Evolutionary conservation across 2,113 vertebrate species (phyloP).

Genomic region (Pycnonotus jocosus): DNA sequence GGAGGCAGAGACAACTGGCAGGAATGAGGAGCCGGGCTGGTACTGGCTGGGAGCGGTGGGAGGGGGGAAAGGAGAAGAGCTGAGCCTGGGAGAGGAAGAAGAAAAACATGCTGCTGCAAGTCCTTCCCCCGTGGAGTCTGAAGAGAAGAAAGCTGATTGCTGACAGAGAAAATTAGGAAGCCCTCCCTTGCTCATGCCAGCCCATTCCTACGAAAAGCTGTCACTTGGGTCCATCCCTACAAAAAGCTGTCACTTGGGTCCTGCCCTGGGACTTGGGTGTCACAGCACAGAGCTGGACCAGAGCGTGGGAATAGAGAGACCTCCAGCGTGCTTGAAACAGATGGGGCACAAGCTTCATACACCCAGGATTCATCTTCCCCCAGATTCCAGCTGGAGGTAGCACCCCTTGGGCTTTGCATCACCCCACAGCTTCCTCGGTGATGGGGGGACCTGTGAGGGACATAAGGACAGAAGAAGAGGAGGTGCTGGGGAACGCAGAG

Average conservation of each 20-base stretch:
- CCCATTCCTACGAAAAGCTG: background rate
- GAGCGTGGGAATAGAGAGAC: background rate
- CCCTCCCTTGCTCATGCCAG: background rate
- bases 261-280: background rate
- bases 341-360: background rate
- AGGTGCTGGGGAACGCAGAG: background rate
- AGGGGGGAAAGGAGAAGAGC: background rate
- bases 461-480: background rate
- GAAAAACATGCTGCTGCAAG: constrained; percentile 45
- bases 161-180: constrained; percentile 25
- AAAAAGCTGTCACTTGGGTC: background rate
- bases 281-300: background rate
- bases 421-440: background rate
- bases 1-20: background rate
- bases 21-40: background rate
- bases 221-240: background rate
- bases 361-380: background rate
- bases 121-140: background rate
- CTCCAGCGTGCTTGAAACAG: background rate
- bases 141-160: background rate
- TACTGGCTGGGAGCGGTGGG: background rate
- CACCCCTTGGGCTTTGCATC: background rate
- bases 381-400: background rate
- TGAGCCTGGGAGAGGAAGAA: background rate
- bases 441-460: background rate